Evolutionary conservation across 2,113 vertebrate genomes (phyloP), one percentile per base, ranked within the genome.

Genomic region (Dascyllus trimaculatus): DNA sequence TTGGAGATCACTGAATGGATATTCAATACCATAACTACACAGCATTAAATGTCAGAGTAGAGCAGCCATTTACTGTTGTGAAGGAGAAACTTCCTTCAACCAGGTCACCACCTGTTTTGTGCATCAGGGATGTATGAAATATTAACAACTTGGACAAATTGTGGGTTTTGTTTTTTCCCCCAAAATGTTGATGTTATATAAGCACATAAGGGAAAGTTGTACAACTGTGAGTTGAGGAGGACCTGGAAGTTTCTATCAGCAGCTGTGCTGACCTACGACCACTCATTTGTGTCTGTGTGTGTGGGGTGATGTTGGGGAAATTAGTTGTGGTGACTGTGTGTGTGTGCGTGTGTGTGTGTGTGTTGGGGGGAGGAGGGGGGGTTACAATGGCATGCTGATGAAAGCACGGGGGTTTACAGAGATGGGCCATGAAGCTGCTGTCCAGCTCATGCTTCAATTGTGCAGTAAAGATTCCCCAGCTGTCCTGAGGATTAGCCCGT

Each of bases 381-480:
- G 58, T 74, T 79, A 83, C 80, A 83, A 83, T 85, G 59, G 67
- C 77, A 80, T 77, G 45, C 73, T 75, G 86, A 91, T 92, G 86
- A 89, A 91, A 90, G 83, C 0, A 13, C 48, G 77, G 78, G 77
- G 85, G 83, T 77, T 91, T 77, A 78, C 80, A 77, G 75, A 84
- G 89, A 90, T 84, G 84, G 78, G 48, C 49, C 43, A 35, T 78
- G 80, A 84, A 81, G 85, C 80, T 80, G 81, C 81, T 71, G 85
- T 90, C 87, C 84, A 90, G 83, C 90, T 93, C 91, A 90, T 92
- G 89, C 91, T 92, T 90, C 82, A 90, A 85, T 85, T 89, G 91
- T 84, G 89, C 91, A 80, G 89, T 93, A 93, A 94, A 93, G 91
- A 93, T 93, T 93, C 88, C 85, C 89, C 94, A 94, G 94, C 94